phyloP scores from a whole-genome alignment of 2,888 invertebrate species.

The Listrodromus nycthemerus region DNA sequence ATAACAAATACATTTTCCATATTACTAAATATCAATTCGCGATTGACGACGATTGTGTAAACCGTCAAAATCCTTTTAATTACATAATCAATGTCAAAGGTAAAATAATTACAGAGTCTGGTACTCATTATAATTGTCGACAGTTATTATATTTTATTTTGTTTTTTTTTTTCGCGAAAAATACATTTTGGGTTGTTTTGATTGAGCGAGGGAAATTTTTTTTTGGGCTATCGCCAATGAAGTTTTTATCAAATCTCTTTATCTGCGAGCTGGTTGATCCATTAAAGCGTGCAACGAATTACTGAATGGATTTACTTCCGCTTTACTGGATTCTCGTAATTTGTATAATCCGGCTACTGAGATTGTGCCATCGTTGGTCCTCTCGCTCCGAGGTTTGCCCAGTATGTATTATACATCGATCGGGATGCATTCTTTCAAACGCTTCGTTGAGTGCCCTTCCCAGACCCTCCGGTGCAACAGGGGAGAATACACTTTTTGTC shows the following conservation, averaged over 20 bases:
- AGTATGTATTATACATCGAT: constrained; percentile 34
- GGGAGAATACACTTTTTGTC: constrained; percentile 52
- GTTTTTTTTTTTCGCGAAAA: neutral
- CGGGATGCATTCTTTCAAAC: constrained; percentile 40
- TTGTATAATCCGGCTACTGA: constrained; percentile 17
- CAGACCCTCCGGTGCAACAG: constrained; percentile 13
- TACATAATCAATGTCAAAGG: neutral
- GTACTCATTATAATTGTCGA: neutral
- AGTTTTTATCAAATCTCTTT: neutral
- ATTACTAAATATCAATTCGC: neutral
- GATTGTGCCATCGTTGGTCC: constrained; percentile 26
- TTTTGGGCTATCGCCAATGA: neutral
- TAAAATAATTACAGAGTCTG: neutral
- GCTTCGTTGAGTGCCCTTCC: constrained; percentile 44
- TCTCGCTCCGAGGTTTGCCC: constrained; percentile 18
- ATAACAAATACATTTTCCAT: neutral
- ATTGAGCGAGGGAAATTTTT: neutral
- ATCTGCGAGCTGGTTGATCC: neutral
- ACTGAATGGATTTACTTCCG: neutral
- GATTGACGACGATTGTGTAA: neutral
- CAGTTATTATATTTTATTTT: neutral
- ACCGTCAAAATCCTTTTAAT: neutral
- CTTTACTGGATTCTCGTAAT: constrained; percentile 15
- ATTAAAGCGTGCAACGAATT: constrained; percentile 23
- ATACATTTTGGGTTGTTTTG: neutral